Evolutionary conservation across 2,797 vertebrate genomes (phyloP).

Genomic region (Alcedo atthis): DNA sequence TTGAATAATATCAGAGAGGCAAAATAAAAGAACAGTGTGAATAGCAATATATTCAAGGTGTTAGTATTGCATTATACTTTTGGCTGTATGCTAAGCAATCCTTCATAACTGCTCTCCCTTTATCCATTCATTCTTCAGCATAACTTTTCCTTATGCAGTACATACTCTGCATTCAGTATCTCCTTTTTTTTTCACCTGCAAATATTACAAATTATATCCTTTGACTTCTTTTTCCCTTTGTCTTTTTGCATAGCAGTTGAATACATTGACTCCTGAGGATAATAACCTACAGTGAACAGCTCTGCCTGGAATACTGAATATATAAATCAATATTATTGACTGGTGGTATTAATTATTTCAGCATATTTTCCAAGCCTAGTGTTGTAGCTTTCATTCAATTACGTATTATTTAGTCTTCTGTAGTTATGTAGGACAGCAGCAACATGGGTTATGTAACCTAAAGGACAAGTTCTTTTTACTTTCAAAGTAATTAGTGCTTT

Average conservation of each 20-base stretch:
- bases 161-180: neutral
- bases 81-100: neutral
- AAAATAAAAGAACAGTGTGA: neutral
- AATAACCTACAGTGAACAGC: neutral
- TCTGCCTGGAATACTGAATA: slow-evolving; percentile 20
- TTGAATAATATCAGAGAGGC: neutral
- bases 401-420: neutral
- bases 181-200: neutral
- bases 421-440: neutral
- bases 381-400: slow-evolving; percentile 21
- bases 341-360: slow-evolving; percentile 39
- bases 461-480: neutral
- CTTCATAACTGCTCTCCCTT: neutral
- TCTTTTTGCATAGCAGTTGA: slow-evolving; percentile 28
- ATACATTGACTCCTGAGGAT: slow-evolving; percentile 8
- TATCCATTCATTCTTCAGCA: neutral
- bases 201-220: slow-evolving; percentile 19
- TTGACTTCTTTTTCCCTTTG: neutral
- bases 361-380: neutral
- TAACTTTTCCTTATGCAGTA: neutral
- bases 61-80: neutral
- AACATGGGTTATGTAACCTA: neutral
- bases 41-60: neutral
- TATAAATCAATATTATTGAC: slow-evolving; percentile 29
- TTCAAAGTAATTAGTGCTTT: neutral